Conservation (phyloP, 2,888 invertebrate species). For the Lithophane semibrunnea region DNA sequence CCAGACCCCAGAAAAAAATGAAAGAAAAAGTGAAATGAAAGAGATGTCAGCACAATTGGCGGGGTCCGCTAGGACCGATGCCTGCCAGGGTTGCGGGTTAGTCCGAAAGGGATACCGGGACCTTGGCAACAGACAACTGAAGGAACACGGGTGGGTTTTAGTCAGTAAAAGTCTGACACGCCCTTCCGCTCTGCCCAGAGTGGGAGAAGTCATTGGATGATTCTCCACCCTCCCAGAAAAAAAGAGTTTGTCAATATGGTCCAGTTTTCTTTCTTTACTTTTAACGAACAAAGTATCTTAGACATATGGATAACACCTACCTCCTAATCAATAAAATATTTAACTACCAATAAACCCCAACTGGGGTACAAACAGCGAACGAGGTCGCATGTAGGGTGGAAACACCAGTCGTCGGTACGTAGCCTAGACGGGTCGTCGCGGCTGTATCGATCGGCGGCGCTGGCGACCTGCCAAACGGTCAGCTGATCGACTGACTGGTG, state of each 20-base stretch:
- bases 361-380: conserved; percentile 52
- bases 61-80: no score
- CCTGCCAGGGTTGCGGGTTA: no score
- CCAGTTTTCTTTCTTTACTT: not conserved
- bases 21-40: no score
- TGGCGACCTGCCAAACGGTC: conserved; percentile 66
- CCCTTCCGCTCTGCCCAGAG: no score
- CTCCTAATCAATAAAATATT: conserved; percentile 36
- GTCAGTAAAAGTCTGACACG: no score
- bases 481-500: conserved; percentile 54
- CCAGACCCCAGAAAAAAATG: no score
- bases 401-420: conserved; percentile 30
- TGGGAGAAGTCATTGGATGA: no score
- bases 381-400: conserved; percentile 47
- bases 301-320: not conserved
- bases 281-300: not conserved
- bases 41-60: no score
- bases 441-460: conserved; percentile 64
- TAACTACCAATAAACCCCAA: conserved; percentile 38
- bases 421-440: conserved; percentile 47
- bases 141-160: no score
- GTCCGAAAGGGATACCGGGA: no score
- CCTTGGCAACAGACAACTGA: no score
- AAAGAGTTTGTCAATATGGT: conserved; percentile 3
- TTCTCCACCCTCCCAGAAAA: no score